phyloP scores from a whole-genome alignment of 2,797 vertebrate genomes.

The Gymnothorax reevesii region DNA sequence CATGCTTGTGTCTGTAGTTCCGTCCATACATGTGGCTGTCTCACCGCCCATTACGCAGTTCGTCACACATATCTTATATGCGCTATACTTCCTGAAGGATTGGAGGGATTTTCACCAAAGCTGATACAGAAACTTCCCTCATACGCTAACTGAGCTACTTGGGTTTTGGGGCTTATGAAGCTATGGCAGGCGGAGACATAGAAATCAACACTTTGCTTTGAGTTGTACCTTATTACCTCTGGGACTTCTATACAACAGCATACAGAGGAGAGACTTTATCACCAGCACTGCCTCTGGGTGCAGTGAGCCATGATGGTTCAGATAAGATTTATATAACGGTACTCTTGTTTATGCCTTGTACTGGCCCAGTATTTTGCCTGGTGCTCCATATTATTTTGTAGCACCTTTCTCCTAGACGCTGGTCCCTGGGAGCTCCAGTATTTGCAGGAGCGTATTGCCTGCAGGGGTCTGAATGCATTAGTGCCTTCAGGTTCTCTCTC shows the following conservation, averaged over 20 bases:
- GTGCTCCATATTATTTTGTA: background rate
- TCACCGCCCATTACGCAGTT: too few species aligned
- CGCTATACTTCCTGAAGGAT: too few species aligned
- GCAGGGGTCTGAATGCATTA: background rate
- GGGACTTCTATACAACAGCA: background rate
- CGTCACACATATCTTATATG: too few species aligned
- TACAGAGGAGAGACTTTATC: background rate
- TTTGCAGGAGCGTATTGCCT: background rate
- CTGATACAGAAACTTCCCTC: too few species aligned
- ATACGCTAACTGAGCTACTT: too few species aligned
- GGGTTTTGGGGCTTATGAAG: too few species aligned
- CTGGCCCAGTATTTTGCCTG: background rate
- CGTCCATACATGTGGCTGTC: too few species aligned
- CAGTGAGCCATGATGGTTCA: background rate
- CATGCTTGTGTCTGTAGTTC: too few species aligned
- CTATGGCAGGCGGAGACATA: too few species aligned
- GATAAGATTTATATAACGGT: background rate
- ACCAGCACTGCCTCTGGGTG: background rate
- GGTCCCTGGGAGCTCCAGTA: background rate
- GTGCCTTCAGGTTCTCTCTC: background rate
- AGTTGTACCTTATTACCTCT: background rate
- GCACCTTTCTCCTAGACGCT: background rate
- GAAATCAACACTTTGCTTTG: too few species aligned
- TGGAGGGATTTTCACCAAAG: too few species aligned
- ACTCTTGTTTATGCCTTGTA: background rate